These are phyloP conservation scores for Tethea ocularis DNA, from an alignment of 2,888 invertebrate species.

Conservation along the genomic window DNA sequence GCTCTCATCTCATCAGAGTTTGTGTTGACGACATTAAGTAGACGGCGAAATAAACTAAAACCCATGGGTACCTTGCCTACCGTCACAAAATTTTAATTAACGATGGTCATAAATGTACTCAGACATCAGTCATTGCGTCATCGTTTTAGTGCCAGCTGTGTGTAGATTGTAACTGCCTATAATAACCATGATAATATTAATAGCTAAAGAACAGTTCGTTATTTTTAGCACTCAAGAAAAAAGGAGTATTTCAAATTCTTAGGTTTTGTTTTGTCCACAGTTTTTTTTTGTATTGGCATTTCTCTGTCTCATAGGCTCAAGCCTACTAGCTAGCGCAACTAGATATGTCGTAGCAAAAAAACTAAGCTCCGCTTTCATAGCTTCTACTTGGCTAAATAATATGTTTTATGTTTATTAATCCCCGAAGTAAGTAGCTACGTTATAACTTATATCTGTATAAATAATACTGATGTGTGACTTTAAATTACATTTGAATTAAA, in stretches of 20 bases:
- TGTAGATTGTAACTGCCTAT: conserved; percentile 2
- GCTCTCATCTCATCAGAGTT: neutral
- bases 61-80: neutral
- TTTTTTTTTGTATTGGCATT: neutral
- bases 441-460: too few species aligned
- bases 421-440: too few species aligned
- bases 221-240: neutral
- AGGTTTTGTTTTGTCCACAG: neutral
- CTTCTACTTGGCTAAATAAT: too few species aligned
- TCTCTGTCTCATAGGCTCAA: neutral
- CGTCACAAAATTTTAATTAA: neutral
- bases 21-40: neutral
- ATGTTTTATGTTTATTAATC: too few species aligned
- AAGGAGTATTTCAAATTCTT: neutral
- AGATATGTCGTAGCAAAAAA: neutral
- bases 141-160: conserved; percentile 2
- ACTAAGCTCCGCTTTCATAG: neutral
- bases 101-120: neutral
- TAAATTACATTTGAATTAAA: too few species aligned
- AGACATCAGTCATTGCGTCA: conserved; percentile 3
- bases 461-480: too few species aligned
- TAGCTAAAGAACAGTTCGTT: neutral
- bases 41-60: neutral
- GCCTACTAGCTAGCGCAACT: too few species aligned
- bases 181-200: neutral